Evolutionary conservation across 2,888 invertebrate species (phyloP).

Genomic region (Lathronympha strigana): DNA sequence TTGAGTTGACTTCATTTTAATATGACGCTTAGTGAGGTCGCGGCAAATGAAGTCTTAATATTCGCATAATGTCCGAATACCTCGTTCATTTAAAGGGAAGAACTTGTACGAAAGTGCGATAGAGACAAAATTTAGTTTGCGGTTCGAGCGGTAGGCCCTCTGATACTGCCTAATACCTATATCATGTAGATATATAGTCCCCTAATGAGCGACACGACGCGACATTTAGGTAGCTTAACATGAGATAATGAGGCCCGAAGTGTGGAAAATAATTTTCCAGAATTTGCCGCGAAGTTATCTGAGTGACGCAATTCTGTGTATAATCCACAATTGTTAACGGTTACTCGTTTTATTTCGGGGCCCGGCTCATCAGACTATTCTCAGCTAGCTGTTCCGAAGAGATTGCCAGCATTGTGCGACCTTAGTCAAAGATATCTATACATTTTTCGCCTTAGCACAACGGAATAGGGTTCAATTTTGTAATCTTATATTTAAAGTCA

Average conservation of each 20-base stretch:
- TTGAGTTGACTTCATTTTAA: constrained; percentile 20
- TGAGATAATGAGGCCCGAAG: not conserved
- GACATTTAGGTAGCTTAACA: not conserved
- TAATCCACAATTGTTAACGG: constrained; percentile 49
- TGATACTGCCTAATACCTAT: too few species aligned
- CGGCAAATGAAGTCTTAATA: not conserved
- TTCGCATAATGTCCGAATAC: too few species aligned
- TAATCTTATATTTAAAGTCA: constrained; percentile 9
- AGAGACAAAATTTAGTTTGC: too few species aligned
- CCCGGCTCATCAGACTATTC: constrained; percentile 62
- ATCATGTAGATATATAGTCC: not conserved
- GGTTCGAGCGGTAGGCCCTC: too few species aligned
- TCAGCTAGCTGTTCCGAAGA: constrained; percentile 49
- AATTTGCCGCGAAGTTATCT: not conserved
- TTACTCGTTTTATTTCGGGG: constrained; percentile 62
- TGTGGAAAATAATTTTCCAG: not conserved
- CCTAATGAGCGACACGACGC: constrained; percentile 15
- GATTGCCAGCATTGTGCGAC: constrained; percentile 45
- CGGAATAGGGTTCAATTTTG: not conserved
- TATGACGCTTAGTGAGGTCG: constrained; percentile 2
- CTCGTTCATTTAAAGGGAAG: too few species aligned
- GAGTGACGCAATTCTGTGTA: constrained; percentile 2
- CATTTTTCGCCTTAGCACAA: not conserved
- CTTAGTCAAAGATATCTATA: not conserved
- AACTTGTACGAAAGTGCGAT: too few species aligned